Percentiles rank a stretch among this genome's conserved stretches.
These are phyloP conservation scores for Cololabis saira DNA, from an alignment of 2,113 vertebrate genomes.

Conservation along the genomic window DNA sequence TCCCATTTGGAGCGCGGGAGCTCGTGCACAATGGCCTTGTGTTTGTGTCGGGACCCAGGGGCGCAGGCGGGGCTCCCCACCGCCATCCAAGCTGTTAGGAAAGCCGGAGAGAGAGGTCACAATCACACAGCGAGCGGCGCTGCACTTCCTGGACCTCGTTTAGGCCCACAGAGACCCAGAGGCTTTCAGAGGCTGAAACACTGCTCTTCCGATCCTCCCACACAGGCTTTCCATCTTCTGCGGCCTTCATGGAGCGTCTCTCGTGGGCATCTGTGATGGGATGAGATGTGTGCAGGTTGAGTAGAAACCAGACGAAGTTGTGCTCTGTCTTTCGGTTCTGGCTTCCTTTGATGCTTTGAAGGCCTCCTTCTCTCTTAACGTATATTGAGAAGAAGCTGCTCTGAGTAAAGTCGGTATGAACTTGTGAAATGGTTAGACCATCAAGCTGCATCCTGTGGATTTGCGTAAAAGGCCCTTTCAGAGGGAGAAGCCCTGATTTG, in stretches of 20 bases:
- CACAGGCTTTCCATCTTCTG: not conserved
- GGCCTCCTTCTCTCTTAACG: no score
- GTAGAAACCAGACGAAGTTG: no score
- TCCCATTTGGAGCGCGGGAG: slow-evolving; percentile 65
- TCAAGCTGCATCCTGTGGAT: not conserved
- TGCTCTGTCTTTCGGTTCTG: no score
- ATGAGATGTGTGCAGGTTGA: no score
- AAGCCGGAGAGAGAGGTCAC: slow-evolving; percentile 60
- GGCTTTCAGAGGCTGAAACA: not conserved
- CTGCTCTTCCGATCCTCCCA: slow-evolving; percentile 4
- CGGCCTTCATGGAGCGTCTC: not conserved
- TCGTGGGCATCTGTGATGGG: no score
- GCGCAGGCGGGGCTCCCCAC: slow-evolving; percentile 62
- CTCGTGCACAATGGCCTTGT: slow-evolving; percentile 74
- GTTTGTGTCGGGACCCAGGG: slow-evolving; percentile 57
- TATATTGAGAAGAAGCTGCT: not conserved
- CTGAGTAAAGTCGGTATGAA: not conserved
- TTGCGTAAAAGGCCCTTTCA: slow-evolving; percentile 17
- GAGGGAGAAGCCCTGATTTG: not conserved
- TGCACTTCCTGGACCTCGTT: slow-evolving; percentile 55
- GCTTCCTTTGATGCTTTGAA: no score
- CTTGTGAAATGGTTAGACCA: not conserved
- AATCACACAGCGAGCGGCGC: slow-evolving; percentile 49
- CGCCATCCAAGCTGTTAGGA: slow-evolving; percentile 62
- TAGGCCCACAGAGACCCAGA: not conserved